phyloP scores from a whole-genome alignment of 2,797 vertebrate species.

The Poecilia velifera region DNA sequence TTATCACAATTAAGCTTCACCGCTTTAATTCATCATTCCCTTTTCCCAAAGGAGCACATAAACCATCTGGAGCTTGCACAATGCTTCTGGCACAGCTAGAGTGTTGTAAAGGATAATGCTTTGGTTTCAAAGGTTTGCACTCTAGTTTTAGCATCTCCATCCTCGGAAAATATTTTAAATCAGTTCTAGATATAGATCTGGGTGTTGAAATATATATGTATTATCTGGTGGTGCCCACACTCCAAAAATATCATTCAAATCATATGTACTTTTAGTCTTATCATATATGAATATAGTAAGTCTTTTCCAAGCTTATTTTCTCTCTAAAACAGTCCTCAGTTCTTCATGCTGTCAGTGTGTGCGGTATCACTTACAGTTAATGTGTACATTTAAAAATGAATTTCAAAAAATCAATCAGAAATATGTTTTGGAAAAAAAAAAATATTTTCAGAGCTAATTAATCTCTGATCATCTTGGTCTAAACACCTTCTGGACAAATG shows the following conservation, averaged over 20 bases:
- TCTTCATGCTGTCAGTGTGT: not conserved
- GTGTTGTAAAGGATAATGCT: slow-evolving; percentile 13
- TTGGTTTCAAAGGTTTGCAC: slow-evolving; percentile 2
- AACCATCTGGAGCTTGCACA: slow-evolving; percentile 18
- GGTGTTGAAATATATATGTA: not conserved
- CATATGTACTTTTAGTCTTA: not conserved
- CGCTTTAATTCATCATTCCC: slow-evolving; percentile 13
- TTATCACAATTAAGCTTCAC: slow-evolving; percentile 33
- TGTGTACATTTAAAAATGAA: no score
- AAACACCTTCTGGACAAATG: not conserved
- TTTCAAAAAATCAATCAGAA: not conserved
- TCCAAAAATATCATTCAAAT: not conserved
- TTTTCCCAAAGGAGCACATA: not conserved
- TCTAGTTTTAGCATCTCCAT: not conserved
- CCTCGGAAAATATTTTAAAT: slow-evolving; percentile 1
- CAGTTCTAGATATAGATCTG: not conserved
- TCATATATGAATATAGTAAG: no score
- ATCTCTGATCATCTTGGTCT: not conserved
- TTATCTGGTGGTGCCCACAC: not conserved
- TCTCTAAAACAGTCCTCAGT: not conserved
- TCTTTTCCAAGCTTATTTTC: not conserved
- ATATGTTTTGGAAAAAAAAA: not conserved
- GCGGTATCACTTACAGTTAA: not conserved
- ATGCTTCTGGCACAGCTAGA: slow-evolving; percentile 19
- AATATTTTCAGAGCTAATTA: not conserved